A percentile compares a stretch with the other conserved stretches of the same genome.
Evolutionary conservation across 2,888 invertebrate species (phyloP).

Genomic region (Aporophyla nigra): DNA sequence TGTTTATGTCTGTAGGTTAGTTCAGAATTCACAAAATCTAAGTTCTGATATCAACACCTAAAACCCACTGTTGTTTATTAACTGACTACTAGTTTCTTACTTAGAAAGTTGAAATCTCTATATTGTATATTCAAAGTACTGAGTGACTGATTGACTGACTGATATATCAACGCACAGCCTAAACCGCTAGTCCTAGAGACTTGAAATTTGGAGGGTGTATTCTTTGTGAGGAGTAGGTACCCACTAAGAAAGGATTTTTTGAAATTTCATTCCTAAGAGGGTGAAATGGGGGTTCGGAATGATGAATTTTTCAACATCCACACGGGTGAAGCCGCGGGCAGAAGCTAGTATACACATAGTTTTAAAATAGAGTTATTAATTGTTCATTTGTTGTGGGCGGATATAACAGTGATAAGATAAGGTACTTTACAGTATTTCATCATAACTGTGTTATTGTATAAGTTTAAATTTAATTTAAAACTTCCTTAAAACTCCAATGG

Average conservation of each 20-base stretch:
- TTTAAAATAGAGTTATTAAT: not conserved
- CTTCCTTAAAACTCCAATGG: not conserved
- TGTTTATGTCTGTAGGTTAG: not conserved
- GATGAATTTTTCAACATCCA: too few species aligned
- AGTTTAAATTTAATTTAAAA: not conserved
- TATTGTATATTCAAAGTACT: too few species aligned
- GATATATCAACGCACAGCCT: too few species aligned
- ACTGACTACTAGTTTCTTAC: not conserved
- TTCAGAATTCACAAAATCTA: not conserved
- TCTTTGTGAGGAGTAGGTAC: too few species aligned
- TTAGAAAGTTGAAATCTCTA: not conserved
- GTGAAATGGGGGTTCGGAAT: too few species aligned
- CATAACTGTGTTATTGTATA: slow-evolving; percentile 1
- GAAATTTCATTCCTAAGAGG: too few species aligned
- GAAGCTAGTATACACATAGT: not conserved
- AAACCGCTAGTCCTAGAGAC: too few species aligned
- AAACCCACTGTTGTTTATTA: not conserved
- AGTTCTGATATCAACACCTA: not conserved
- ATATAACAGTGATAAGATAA: slow-evolving; percentile 51
- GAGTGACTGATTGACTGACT: too few species aligned
- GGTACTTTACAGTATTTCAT: not conserved
- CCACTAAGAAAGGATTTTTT: too few species aligned
- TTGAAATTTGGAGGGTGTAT: too few species aligned
- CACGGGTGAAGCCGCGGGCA: too few species aligned
- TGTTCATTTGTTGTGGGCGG: slow-evolving; percentile 10